A percentile compares a stretch with the other conserved stretches of the same genome.
Conservation (phyloP, 1,140 invertebrate genomes). For the Trachymyrmex cornetzi region DNA sequence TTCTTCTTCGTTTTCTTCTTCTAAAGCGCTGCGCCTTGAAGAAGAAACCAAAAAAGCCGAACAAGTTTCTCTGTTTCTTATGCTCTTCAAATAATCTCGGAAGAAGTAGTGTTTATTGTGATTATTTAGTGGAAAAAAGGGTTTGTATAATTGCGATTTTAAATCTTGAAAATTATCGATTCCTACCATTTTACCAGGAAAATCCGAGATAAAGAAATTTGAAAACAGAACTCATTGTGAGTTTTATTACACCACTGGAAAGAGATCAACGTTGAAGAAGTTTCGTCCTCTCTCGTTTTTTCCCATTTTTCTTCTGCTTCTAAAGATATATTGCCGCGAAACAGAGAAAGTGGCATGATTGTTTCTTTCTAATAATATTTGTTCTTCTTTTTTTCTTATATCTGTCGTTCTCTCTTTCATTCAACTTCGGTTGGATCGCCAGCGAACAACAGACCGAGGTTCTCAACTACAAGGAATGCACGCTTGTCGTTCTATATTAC, state of each 20-base stretch:
- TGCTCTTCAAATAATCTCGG: background rate
- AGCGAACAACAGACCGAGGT: constrained; percentile 56
- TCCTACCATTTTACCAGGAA: background rate
- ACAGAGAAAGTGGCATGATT: background rate
- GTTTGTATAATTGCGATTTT: constrained; percentile 3
- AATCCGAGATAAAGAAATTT: background rate
- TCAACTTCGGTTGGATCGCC: constrained; percentile 27
- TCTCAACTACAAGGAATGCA: constrained; percentile 52
- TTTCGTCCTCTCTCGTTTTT: background rate
- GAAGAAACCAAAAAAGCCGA: constrained; percentile 18
- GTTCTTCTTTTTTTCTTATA: constrained; percentile 15
- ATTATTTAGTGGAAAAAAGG: background rate
- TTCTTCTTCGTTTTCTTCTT: constrained; percentile 23
- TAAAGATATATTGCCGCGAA: constrained; percentile 13
- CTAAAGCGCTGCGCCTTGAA: background rate
- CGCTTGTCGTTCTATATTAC: background rate
- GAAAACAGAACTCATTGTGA: background rate
- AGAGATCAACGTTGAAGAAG: background rate
- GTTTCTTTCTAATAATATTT: constrained; percentile 12
- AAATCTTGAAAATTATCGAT: background rate
- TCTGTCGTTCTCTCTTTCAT: constrained; percentile 57
- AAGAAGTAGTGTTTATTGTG: background rate
- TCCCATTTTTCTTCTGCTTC: background rate
- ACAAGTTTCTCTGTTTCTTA: constrained; percentile 21
- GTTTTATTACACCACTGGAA: background rate